A percentile compares a stretch with the other conserved stretches of the same genome.
Evolutionary conservation across 2,797 vertebrate genomes (phyloP).

Genomic region (Poecilia wingei): DNA sequence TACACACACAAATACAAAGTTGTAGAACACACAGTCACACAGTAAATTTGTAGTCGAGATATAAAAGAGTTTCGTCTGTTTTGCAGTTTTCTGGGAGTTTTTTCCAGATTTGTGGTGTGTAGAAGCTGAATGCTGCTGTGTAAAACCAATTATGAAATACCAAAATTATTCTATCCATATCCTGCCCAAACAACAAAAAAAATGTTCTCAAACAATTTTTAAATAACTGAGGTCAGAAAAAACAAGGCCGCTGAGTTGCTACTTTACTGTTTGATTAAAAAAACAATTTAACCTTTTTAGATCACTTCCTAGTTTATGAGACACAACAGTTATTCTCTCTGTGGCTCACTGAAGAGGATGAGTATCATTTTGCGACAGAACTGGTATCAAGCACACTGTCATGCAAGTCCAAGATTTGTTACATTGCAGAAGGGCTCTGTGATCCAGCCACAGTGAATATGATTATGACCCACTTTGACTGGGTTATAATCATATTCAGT

Average conservation of each 20-base stretch:
- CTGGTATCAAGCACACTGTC: conserved; percentile 1
- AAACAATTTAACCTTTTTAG: neutral
- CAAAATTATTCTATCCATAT: neutral
- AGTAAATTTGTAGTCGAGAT: too few species aligned
- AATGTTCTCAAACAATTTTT: neutral
- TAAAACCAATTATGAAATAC: neutral
- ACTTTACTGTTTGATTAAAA: neutral
- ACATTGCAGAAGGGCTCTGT: conserved; percentile 6
- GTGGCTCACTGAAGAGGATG: neutral
- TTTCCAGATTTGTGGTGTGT: too few species aligned
- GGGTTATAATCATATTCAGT: conserved; percentile 1
- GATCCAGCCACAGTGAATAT: neutral
- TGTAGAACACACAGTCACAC: too few species aligned
- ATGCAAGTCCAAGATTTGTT: conserved; percentile 6
- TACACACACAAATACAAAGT: too few species aligned
- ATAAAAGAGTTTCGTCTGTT: too few species aligned
- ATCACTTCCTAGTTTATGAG: neutral
- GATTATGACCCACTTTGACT: conserved; percentile 2
- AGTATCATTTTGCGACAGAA: neutral
- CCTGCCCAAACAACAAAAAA: neutral
- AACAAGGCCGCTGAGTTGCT: neutral
- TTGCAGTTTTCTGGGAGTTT: too few species aligned
- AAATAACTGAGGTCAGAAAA: neutral
- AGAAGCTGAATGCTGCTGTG: too few species aligned
- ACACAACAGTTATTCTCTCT: neutral